These are phyloP conservation scores for Atethmia centrago DNA, from an alignment of 2,888 invertebrate genomes.

Conservation along the genomic window DNA sequence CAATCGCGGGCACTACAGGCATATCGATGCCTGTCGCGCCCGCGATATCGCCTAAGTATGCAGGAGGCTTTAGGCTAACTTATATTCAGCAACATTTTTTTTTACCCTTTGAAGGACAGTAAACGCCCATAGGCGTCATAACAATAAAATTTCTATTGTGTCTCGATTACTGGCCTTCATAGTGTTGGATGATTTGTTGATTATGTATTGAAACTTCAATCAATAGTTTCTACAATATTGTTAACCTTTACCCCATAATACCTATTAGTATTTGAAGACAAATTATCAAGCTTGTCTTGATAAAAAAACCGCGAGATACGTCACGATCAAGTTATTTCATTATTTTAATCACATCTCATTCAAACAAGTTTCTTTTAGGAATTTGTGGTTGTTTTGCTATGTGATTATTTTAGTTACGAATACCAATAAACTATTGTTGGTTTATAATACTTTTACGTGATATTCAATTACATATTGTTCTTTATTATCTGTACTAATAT, in stretches of 20 bases:
- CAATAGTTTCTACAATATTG: too few relatives aligned
- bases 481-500: neutral
- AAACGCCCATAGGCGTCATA: too few relatives aligned
- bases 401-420: constrained; percentile 4
- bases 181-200: neutral
- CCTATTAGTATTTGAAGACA: too few relatives aligned
- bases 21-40: too few relatives aligned
- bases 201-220: neutral
- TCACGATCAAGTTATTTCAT: constrained; percentile 1
- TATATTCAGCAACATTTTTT: too few relatives aligned
- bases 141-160: too few relatives aligned
- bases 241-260: neutral
- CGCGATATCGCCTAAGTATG: too few relatives aligned
- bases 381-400: constrained; percentile 8
- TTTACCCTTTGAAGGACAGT: too few relatives aligned
- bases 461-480: neutral
- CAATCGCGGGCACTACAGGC: too few relatives aligned
- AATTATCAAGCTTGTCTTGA: neutral
- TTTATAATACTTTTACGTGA: neutral
- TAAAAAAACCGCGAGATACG: constrained; percentile 2
- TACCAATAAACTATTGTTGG: neutral
- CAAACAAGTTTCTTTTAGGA: constrained; percentile 10
- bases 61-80: too few relatives aligned
- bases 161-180: too few relatives aligned
- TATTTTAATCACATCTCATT: neutral